phyloP scores from a whole-genome alignment of 1,140 invertebrate species.

The Zaprionus lachaisei region DNA sequence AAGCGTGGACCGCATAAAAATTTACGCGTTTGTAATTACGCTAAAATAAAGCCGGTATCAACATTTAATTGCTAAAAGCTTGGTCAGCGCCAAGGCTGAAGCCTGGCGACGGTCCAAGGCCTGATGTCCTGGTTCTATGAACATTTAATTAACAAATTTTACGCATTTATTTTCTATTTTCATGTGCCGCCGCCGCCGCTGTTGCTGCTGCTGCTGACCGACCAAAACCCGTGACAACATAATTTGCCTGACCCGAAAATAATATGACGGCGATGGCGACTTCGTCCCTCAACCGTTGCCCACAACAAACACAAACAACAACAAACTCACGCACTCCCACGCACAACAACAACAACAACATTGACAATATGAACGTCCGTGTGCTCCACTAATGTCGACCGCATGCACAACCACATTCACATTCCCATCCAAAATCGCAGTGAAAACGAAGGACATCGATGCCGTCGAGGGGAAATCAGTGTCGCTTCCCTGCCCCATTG shows the following conservation, averaged over 20 bases:
- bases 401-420: constrained; percentile 30
- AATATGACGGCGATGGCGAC: constrained; percentile 34
- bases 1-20: constrained; percentile 59
- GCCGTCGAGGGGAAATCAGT: constrained; percentile 93
- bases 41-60: constrained; percentile 77
- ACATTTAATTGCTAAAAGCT: constrained; percentile 79
- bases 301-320: constrained; percentile 3
- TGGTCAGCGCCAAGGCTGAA: constrained; percentile 7
- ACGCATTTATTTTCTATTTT: constrained; percentile 83
- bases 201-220: constrained; percentile 41
- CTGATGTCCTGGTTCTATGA: constrained; percentile 15
- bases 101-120: constrained; percentile 5
- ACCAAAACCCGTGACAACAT: constrained; percentile 68
- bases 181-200: constrained; percentile 43
- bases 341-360: constrained; percentile 5
- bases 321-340: constrained; percentile 7
- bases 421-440: constrained; percentile 50
- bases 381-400: constrained; percentile 41
- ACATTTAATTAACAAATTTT: constrained; percentile 83
- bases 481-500: constrained; percentile 93
- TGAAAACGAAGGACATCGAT: constrained; percentile 89
- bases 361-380: constrained; percentile 11
- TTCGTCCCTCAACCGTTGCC: constrained; percentile 11
- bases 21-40: constrained; percentile 80
- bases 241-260: constrained; percentile 57